Base-by-base conservation (phyloP, 2,797 vertebrate species). In the Kryptopterus vitreolus region DNA sequence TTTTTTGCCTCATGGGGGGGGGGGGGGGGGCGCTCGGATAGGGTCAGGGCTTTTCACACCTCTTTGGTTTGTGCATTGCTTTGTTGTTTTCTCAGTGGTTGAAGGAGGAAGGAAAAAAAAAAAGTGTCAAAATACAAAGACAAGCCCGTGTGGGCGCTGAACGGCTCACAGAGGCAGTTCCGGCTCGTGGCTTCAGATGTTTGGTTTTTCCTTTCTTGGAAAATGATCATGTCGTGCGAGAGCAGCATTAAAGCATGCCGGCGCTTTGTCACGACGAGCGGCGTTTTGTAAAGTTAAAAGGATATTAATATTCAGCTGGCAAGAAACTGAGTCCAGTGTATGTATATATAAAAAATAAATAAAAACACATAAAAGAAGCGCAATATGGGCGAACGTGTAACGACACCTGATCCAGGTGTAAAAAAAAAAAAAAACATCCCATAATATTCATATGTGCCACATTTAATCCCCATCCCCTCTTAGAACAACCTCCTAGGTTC, bases 21-120 rank as follows among this genome's bases (percentile, higher is more conserved):
- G 77, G 74, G 77, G 77, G 58, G 77, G 24, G 66, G 38, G 79
- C 46, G 78, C 79, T 84, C 82, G 78, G 76, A 76, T 46, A 72
- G 43, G 52, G 48, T 82, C 78, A 80, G 53, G 81, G 75, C 68
- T 80, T 80, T 76, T 62, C 52, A 72, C 33, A 31, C 53, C 66
- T 48, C 66, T 59, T 59, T 76, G 62, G 20, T 61, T 81, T 70
- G n/a, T 33, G 53, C 50, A 53, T 50, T 35, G 69, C 69, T 71
- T 71, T 71, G 50, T 33, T 53, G 29, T 71, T 35, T 29, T 71
- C 38, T 71, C 4, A 20, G 68, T 33, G 16, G 15, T 22, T 70
- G 18, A 12, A 29, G 50, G 18, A 29, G n/a, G n/a, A n/a, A n/a
- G n/a, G n/a, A 26, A 16, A 26, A 26, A 68, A 70, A 18, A 48